Conservation (phyloP, 2,113 vertebrate genomes). For the Scopus umbretta region DNA sequence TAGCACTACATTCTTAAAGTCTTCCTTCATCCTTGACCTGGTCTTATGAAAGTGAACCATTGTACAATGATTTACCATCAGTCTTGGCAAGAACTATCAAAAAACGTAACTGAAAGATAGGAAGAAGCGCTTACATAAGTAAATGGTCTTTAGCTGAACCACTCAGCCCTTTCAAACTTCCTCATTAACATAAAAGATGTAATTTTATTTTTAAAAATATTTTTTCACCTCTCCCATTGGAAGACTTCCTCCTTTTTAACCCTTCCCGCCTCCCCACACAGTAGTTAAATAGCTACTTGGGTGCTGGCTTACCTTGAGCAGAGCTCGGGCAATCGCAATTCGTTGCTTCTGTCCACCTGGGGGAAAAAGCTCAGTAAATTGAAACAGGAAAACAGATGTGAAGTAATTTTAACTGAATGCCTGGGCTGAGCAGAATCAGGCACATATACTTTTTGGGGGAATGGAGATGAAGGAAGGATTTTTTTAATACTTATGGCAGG, state of each 20-base stretch:
- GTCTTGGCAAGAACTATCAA: neutral
- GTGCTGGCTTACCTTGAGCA: conserved; percentile 84
- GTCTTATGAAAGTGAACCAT: neutral
- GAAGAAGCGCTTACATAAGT: neutral
- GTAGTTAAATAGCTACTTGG: neutral
- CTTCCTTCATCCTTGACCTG: neutral
- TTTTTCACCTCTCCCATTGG: neutral
- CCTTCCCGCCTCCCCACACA: neutral
- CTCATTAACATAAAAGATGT: neutral
- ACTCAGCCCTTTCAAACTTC: neutral
- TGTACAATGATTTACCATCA: neutral
- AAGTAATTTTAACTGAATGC: neutral
- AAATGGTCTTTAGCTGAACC: neutral
- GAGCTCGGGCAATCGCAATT: conserved; percentile 93
- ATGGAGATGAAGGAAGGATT: neutral
- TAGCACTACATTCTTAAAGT: neutral
- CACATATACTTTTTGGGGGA: neutral
- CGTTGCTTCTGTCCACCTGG: conserved; percentile 97
- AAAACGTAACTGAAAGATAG: neutral
- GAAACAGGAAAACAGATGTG: neutral
- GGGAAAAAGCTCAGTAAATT: neutral
- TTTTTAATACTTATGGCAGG: neutral
- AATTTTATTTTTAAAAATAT: neutral
- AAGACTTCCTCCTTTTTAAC: neutral
- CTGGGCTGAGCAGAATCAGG: neutral